Evolutionary conservation across 2,797 vertebrate species (phyloP).

Genomic region (Diplodus sargus): DNA sequence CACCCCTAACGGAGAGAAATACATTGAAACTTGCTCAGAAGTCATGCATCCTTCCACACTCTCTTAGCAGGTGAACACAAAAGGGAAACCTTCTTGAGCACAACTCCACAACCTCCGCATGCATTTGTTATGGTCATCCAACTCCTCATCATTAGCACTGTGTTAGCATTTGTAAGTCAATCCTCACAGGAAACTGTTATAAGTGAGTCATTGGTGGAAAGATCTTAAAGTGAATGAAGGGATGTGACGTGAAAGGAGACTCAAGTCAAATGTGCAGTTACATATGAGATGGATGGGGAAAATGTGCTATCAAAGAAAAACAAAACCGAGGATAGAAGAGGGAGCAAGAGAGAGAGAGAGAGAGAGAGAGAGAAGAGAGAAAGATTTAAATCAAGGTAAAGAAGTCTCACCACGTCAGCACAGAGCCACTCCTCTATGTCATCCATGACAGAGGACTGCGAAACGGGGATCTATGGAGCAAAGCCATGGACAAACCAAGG

Average conservation of each 20-base stretch:
- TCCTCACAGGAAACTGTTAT: conserved; percentile 28
- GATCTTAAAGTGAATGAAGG: conserved; percentile 39
- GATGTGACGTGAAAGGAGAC: conserved; percentile 49
- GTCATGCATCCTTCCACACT: conserved; percentile 47
- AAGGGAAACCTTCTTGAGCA: conserved; percentile 18
- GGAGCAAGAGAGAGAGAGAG: conserved; percentile 45
- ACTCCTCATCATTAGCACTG: conserved; percentile 20
- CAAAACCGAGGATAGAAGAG: background rate
- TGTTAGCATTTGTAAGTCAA: conserved; percentile 40
- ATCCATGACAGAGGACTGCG: conserved; percentile 99
- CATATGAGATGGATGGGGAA: conserved; percentile 43
- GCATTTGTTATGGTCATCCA: conserved; percentile 34
- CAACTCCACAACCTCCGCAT: conserved; percentile 39
- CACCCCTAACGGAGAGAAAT: conserved; percentile 24
- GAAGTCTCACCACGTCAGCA: conserved; percentile 98
- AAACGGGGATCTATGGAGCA: conserved; percentile 97
- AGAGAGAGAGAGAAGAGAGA: conserved; percentile 32
- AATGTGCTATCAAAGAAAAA: conserved; percentile 39
- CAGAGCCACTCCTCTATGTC: conserved; percentile 99
- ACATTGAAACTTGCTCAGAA: conserved; percentile 19
- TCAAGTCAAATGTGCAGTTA: conserved; percentile 34
- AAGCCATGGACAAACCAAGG: conserved; percentile 87
- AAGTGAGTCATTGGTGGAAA: conserved; percentile 53
- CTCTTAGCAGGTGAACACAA: conserved; percentile 3
- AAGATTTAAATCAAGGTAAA: conserved; percentile 86